phyloP scores from a whole-genome alignment of 2,113 vertebrate genomes.

The Apistogramma diplotaenia region DNA sequence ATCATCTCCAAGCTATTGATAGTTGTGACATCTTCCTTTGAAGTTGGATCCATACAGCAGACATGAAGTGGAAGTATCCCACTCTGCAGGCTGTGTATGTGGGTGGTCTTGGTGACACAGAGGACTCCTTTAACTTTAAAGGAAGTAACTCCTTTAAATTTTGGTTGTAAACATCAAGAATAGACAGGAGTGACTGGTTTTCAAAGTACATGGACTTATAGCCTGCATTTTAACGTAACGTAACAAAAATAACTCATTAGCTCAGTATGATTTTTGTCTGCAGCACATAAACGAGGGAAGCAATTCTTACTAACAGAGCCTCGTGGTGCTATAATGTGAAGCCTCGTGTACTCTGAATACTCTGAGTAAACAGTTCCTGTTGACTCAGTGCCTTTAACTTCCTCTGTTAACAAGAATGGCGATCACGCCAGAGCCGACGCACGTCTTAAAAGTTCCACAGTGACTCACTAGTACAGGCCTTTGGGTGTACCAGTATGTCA shows the following conservation, averaged over 20 bases:
- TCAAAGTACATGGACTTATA: neutral
- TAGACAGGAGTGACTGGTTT: neutral
- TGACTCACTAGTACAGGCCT: conserved; percentile 41
- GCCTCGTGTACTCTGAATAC: neutral
- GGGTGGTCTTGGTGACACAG: conserved; percentile 30
- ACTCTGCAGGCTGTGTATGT: neutral
- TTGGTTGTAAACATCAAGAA: neutral
- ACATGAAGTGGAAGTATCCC: neutral
- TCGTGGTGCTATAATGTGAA: neutral
- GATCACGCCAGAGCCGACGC: neutral
- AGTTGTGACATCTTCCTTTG: neutral
- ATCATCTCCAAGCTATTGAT: neutral
- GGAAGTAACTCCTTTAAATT: neutral
- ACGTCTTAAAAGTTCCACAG: conserved; percentile 5
- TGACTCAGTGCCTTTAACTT: conserved; percentile 45
- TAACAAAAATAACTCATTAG: neutral
- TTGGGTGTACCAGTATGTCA: neutral
- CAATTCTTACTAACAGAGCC: neutral
- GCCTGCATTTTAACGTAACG: too few species aligned
- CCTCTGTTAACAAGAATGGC: conserved; percentile 1
- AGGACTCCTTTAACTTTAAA: neutral
- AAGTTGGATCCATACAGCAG: neutral
- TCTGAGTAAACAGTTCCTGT: conserved; percentile 41
- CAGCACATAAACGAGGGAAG: neutral
- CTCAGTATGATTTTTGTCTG: neutral